These are phyloP conservation scores for Amphiprion percula DNA, from an alignment of 2,113 vertebrate species.

Conservation along the genomic window DNA sequence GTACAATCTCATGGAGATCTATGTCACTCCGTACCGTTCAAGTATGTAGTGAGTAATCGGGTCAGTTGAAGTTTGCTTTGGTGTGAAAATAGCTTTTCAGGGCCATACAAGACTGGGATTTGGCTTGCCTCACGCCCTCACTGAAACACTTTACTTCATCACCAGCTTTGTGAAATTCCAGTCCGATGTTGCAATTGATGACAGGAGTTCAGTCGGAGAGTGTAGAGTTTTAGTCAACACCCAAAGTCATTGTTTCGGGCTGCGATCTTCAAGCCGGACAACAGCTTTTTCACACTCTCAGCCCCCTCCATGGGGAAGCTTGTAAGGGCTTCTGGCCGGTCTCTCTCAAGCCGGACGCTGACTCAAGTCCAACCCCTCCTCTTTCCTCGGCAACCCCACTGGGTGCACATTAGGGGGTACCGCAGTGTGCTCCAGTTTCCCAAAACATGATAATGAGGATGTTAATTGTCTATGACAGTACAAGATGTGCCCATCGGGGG, in stretches of 20 bases:
- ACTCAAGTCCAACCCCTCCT: constrained; percentile 62
- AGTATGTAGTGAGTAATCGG: constrained; percentile 40
- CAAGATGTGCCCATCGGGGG: constrained; percentile 75
- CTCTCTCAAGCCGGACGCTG: constrained; percentile 54
- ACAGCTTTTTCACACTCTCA: constrained; percentile 44
- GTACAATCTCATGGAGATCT: constrained; percentile 9
- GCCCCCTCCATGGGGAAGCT: constrained; percentile 30
- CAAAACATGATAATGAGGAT: constrained; percentile 83
- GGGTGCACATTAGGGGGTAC: constrained; percentile 68
- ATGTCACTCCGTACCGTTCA: not conserved
- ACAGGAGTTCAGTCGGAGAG: constrained; percentile 30
- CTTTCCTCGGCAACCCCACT: constrained; percentile 59
- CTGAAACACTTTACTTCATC: constrained; percentile 35
- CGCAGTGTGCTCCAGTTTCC: constrained; percentile 71
- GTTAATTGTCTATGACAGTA: constrained; percentile 84
- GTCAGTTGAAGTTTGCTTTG: constrained; percentile 36
- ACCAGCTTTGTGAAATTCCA: constrained; percentile 44
- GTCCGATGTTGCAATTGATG: constrained; percentile 38
- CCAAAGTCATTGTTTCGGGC: constrained; percentile 49
- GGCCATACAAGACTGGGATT: constrained; percentile 5
- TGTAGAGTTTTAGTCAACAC: constrained; percentile 43
- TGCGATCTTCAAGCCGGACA: constrained; percentile 31
- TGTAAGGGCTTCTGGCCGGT: constrained; percentile 47
- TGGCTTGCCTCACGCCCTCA: constrained; percentile 10
- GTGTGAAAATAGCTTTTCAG: constrained; percentile 37